Conservation (phyloP, 2,888 invertebrate species). For the Acronicta alni region DNA sequence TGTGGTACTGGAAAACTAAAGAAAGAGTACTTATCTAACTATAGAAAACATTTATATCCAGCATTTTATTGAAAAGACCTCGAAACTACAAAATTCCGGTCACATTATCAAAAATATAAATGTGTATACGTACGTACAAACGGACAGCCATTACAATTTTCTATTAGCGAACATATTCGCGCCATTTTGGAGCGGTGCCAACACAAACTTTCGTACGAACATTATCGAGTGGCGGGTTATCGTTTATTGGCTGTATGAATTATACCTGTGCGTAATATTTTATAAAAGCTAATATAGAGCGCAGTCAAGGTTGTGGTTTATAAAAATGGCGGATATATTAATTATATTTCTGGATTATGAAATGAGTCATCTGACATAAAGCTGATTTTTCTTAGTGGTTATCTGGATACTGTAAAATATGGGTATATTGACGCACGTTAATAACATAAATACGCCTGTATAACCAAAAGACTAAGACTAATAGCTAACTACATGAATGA, state of each 20-base stretch:
- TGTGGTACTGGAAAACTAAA: too few species aligned
- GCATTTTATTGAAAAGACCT: constrained; percentile 10
- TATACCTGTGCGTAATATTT: constrained; percentile 52
- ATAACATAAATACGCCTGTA: too few species aligned
- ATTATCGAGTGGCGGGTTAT: constrained; percentile 57
- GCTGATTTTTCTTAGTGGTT: not conserved
- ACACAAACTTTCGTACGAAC: constrained; percentile 42
- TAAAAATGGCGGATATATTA: constrained; percentile 41
- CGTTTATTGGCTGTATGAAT: constrained; percentile 54
- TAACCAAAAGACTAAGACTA: too few species aligned
- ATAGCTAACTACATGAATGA: too few species aligned
- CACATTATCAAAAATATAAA: constrained; percentile 12
- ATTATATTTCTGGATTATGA: constrained; percentile 11
- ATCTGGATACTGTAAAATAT: too few species aligned
- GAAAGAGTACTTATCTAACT: not conserved
- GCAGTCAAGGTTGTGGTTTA: constrained; percentile 47
- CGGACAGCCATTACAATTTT: constrained; percentile 30
- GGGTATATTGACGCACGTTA: too few species aligned
- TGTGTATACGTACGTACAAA: constrained; percentile 14
- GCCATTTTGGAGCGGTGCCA: constrained; percentile 44
- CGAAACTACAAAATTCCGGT: not conserved
- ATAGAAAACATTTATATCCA: not conserved
- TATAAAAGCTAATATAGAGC: constrained; percentile 40
- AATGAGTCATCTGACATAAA: constrained; percentile 17
- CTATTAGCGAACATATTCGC: constrained; percentile 29